Evolutionary conservation across 2,113 vertebrate species (phyloP).

Genomic region (Petromus typicus): DNA sequence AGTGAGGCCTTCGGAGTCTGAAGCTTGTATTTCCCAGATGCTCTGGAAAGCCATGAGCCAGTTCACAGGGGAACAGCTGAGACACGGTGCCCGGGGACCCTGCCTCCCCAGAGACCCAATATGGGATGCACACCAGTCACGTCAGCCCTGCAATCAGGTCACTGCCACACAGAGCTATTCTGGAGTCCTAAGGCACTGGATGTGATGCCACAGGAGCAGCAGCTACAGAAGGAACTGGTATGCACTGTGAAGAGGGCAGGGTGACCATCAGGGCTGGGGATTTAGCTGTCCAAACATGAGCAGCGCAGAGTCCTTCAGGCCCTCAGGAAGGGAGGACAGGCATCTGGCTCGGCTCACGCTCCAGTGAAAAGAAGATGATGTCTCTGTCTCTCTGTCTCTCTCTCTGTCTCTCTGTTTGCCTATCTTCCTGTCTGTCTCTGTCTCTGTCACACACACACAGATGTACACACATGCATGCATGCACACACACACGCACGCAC

Average conservation of each 20-base stretch:
- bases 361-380: rapidly evolving
- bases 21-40: too few species aligned
- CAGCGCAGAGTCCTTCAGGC: rapidly evolving
- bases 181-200: neutral
- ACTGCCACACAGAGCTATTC: neutral
- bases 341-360: too few species aligned
- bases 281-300: neutral
- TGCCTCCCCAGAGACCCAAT: neutral
- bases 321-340: neutral
- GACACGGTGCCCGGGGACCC: rapidly evolving
- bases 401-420: too few species aligned
- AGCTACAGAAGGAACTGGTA: neutral
- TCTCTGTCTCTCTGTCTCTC: neutral
- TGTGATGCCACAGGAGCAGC: neutral
- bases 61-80: neutral
- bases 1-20: neutral
- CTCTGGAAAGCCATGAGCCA: neutral
- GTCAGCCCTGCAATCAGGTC: neutral
- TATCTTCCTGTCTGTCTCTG: neutral
- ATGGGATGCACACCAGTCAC: neutral
- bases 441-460: too few species aligned
- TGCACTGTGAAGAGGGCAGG: rapidly evolving
- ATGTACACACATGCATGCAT: too few species aligned
- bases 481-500: too few species aligned
- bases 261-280: rapidly evolving